Conservation (phyloP, 2,797 vertebrate genomes). For the Acridotheres tristis region DNA sequence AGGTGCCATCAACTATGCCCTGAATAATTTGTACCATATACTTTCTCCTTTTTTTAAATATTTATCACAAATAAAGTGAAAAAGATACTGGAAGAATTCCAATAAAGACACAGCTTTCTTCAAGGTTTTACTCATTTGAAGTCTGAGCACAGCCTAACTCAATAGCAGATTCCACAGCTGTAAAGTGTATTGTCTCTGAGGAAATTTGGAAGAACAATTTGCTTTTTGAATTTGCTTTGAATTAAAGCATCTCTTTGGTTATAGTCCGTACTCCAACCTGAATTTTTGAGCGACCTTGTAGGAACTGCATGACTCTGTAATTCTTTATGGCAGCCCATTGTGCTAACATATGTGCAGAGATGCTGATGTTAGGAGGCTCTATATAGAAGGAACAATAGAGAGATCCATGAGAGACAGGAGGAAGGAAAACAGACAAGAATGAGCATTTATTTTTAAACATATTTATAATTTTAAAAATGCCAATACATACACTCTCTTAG, state of each 20-base stretch:
- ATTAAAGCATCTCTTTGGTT: not conserved
- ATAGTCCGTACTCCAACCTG: not conserved
- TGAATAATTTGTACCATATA: not conserved
- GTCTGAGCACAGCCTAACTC: not conserved
- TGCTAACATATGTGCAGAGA: not conserved
- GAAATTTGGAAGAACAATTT: not conserved
- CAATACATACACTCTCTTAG: not conserved
- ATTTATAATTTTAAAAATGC: not conserved
- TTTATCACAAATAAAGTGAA: not conserved
- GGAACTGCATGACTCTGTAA: not conserved
- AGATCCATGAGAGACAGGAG: not conserved
- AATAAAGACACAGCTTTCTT: not conserved
- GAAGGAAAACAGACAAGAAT: not conserved
- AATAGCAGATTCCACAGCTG: not conserved
- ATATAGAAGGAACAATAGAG: not conserved
- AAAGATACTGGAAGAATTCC: not conserved
- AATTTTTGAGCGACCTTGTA: slow-evolving; percentile 9
- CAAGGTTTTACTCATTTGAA: not conserved
- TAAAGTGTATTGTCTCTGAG: not conserved
- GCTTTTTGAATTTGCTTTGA: not conserved
- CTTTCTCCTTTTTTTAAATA: not conserved
- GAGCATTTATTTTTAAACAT: not conserved
- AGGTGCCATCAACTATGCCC: not conserved
- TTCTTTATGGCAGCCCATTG: not conserved
- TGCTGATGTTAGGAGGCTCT: not conserved